Evolutionary conservation across 2,888 invertebrate genomes (phyloP), one percentile per base, ranked within the genome.

Genomic region (Nesidiocoris tenuis): DNA sequence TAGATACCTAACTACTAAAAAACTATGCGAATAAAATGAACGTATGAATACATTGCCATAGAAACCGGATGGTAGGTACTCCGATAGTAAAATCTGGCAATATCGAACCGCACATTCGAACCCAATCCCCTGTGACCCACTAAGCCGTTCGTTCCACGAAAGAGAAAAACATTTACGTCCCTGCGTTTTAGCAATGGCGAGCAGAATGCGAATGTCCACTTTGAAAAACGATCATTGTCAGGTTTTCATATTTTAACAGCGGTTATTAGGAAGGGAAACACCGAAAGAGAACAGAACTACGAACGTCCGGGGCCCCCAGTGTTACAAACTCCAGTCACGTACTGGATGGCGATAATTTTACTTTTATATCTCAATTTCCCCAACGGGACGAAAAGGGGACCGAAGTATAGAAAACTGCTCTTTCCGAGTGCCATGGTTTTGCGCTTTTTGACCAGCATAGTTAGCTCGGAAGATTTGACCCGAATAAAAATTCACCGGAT

Each of bases 311-410:
- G 23, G 21, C 63, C 5, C 63, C n/a, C 23, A 63, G 22, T 39
- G 65, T 65, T 65, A 25, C 65, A 2, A 65, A 65, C 39, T 18
- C 39, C 25, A 16, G 65, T 65, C 65, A 65, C 65, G 65, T 65
- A 9, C 39, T 25, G 25, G 7, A 19, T 12, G 25, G 39, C 25
- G 65, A 65, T 65, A 65, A 65, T 65, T 24, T 65, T 17, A 65
- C 25, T 65, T 65, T 65, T 65, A 65, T 65, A 65, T 65, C 39
- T 65, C 65, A 19, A 65, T 25, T 65, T 9, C 22, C 16, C 22
- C 21, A n/a, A 23, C 12, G 61, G 63, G 12, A 7, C 5, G 39
- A 39, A 39, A 39, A 39, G 12, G 39, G 39, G 39, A 7, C 39
- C 39, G 12, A 39, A 7, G 39, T 39, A 39, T 39, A 12, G 39